These are phyloP conservation scores for Ptychochromis oligacanthus DNA, from an alignment of 2,113 vertebrate species.

Conservation along the genomic window DNA sequence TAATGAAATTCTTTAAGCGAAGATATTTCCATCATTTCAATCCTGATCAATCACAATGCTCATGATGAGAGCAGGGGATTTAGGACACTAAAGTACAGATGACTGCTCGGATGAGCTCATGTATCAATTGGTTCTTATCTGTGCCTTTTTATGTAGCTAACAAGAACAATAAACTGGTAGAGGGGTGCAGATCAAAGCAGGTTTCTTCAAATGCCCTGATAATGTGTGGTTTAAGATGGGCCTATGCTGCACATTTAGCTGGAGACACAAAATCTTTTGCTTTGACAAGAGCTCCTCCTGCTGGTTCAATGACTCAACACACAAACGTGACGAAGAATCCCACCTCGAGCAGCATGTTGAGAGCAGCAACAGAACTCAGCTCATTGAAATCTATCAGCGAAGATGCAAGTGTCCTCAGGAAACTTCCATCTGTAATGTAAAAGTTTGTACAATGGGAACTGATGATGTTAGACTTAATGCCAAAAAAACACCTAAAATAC, in stretches of 20 bases:
- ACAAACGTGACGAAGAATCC: background rate
- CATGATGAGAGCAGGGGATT: slow-evolving; percentile 23
- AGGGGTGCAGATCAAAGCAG: slow-evolving; percentile 20
- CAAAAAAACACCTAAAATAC: background rate
- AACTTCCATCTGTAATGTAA: slow-evolving; percentile 87
- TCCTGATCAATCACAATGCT: slow-evolving; percentile 56
- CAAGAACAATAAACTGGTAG: slow-evolving; percentile 34
- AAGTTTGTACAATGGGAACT: background rate
- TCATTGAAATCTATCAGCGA: slow-evolving; percentile 98
- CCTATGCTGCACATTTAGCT: slow-evolving; percentile 21
- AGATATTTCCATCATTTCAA: slow-evolving; percentile 64
- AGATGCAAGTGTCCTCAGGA: slow-evolving; percentile 90
- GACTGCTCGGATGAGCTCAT: slow-evolving; percentile 20
- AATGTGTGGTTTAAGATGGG: slow-evolving; percentile 44
- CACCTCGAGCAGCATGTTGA: slow-evolving; percentile 97
- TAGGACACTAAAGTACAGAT: slow-evolving; percentile 34
- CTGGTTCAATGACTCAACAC: slow-evolving; percentile 52
- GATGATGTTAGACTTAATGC: background rate
- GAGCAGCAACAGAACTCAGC: slow-evolving; percentile 93
- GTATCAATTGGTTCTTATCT: slow-evolving; percentile 6
- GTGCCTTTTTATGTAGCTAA: slow-evolving; percentile 34
- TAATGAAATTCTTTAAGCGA: slow-evolving; percentile 48
- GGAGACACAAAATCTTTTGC: background rate
- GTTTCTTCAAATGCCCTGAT: slow-evolving; percentile 25
- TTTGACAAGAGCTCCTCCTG: slow-evolving; percentile 78